Base-by-base conservation (phyloP, 2,797 vertebrate species). In the Anolis apletophallus region DNA sequence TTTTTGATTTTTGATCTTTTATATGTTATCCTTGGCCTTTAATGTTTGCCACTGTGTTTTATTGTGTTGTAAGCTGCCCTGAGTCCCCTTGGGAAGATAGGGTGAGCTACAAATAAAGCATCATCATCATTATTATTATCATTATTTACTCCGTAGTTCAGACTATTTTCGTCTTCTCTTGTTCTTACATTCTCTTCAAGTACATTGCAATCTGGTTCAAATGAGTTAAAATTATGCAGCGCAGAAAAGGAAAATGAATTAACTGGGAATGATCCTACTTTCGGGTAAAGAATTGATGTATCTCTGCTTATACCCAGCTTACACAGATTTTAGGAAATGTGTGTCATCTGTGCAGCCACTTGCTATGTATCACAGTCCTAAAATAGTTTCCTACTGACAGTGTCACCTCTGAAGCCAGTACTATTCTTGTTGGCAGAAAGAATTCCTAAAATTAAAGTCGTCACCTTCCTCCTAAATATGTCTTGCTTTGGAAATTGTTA, bases 391-490 rank as follows among this genome's bases (percentile, higher is more conserved):
- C 76, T 1, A 50, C 21, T 0, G 0, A 87, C 17, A 16, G 0
- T 3, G 55, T 87, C 59, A 83, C 75, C 32, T 0, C 23, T 29
- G 79, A 72, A 9, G 64, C 23, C 57, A 80, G 3, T 36, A 2
- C 81, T 91, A 72, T 11, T 54, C 88, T 88, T 40, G 69, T 75
- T 57, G 71, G 64, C 0, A 23, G 46, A 84, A 84, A 87, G 50
- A 84, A 90, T 1, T 1, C 32, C 84, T 82, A 0, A 81, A 32
- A 52, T 32, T 17, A 85, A n/a, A 52, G 50, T 0, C 0, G 71
- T 46, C 5, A 78, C 23, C n/a, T 88, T n/a, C 34, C 59, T 64
- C 59, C 12, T 13, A 74, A 36, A 69, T 40, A 74, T 57, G 50
- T 67, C 34, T 55, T 57, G 32, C 5, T 26, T 19, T 83, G 52